Evolutionary conservation across 37 sponge, comb jelly and placozoan genomes (phyloP).

Genomic region (Cliona cf. orientalis): DNA sequence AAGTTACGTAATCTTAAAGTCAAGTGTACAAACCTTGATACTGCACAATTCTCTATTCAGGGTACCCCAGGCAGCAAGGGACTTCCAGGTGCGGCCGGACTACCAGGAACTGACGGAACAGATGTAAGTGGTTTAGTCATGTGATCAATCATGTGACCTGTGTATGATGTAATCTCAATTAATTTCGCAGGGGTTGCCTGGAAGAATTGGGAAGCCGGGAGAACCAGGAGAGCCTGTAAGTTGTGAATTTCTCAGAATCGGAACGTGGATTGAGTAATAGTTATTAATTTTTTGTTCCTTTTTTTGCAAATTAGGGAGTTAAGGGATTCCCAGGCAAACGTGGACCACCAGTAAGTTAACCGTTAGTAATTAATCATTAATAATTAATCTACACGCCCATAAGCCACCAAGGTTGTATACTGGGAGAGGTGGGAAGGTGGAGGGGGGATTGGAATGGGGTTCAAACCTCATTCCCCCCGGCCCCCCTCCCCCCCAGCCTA

Average conservation of each 20-base stretch:
- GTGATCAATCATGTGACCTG: not conserved
- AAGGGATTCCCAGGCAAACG: conserved; percentile 29
- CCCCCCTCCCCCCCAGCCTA: no score
- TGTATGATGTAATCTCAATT: not conserved
- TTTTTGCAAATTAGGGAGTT: not conserved
- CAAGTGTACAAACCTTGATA: not conserved
- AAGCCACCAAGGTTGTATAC: no score
- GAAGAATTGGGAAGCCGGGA: conserved; percentile 39
- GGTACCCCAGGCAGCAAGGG: conserved; percentile 50
- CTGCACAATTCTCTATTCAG: not conserved
- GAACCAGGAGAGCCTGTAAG: conserved; percentile 22
- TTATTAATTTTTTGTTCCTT: not conserved
- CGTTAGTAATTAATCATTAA: not conserved
- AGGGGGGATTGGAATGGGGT: no score
- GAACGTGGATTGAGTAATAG: not conserved
- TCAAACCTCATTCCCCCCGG: no score
- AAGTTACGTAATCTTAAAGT: not conserved
- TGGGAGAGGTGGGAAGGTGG: no score
- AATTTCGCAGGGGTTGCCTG: conserved; percentile 21
- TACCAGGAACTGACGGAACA: conserved; percentile 21
- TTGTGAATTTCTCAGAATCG: not conserved
- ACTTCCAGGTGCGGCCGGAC: conserved; percentile 23
- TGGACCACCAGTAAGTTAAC: conserved; percentile 19
- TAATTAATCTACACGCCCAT: no score
- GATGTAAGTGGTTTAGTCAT: not conserved